phyloP scores from a whole-genome alignment of 2,888 invertebrate genomes.

The Harpalus rufipes region DNA sequence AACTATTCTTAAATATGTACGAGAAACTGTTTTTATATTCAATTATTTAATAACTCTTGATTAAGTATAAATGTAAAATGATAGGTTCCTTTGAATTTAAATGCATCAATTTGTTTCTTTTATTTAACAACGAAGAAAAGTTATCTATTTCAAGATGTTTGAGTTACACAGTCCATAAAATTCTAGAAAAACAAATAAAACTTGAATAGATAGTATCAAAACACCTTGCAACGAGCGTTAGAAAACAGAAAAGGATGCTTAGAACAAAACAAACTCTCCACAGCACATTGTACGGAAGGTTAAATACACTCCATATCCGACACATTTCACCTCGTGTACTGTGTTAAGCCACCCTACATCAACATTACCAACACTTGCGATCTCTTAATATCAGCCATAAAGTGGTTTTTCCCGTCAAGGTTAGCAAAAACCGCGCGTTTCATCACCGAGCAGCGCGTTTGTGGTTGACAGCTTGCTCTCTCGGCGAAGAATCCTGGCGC shows the following conservation, averaged over 20 bases:
- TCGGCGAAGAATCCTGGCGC: neutral
- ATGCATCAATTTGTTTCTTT: no score
- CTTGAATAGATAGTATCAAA: neutral
- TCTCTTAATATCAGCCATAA: conserved; percentile 46
- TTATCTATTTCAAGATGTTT: no score
- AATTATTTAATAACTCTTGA: no score
- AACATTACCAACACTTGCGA: conserved; percentile 48
- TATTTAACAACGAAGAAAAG: no score
- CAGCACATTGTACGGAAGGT: neutral
- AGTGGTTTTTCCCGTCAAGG: conserved; percentile 16
- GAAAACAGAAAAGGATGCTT: neutral
- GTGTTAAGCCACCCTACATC: conserved; percentile 32
- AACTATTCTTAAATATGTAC: no score
- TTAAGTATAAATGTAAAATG: no score
- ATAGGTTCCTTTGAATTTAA: no score
- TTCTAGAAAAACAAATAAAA: no score
- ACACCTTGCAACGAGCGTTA: neutral
- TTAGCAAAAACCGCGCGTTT: conserved; percentile 30
- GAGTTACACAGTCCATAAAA: no score
- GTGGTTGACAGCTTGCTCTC: conserved; percentile 29
- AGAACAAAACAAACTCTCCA: neutral
- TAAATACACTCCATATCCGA: conserved; percentile 25
- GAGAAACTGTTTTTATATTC: no score
- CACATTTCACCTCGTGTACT: conserved; percentile 18
- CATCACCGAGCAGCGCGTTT: conserved; percentile 21